phyloP scores from a whole-genome alignment of 2,888 invertebrate genomes.

The Atethmia centrago region DNA sequence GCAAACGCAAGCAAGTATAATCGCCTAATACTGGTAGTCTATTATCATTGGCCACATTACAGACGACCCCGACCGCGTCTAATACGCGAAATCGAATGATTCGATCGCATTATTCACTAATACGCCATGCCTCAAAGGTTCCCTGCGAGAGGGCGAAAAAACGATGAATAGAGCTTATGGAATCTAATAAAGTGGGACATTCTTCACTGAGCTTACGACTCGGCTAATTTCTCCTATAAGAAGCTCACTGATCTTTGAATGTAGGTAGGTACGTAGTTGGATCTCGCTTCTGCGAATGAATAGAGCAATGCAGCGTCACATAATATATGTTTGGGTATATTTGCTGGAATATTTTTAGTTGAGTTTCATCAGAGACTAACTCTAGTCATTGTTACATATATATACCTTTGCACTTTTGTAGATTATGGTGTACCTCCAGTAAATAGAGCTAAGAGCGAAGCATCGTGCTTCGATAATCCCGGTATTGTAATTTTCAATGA shows the following conservation, averaged over 20 bases:
- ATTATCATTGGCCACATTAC: slow-evolving; percentile 87
- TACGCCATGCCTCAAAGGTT: slow-evolving; percentile 84
- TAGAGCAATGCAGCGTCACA: slow-evolving; percentile 11
- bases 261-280: slow-evolving; percentile 2
- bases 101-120: slow-evolving; percentile 88
- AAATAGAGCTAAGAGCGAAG: not conserved
- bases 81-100: slow-evolving; percentile 86
- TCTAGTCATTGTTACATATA: not conserved
- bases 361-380: not conserved
- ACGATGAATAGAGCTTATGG: slow-evolving; percentile 88
- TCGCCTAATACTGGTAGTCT: slow-evolving; percentile 83
- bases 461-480: not conserved
- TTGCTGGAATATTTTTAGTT: slow-evolving; percentile 1
- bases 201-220: slow-evolving; percentile 78
- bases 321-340: not conserved
- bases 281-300: slow-evolving; percentile 38
- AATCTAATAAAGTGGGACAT: slow-evolving; percentile 89
- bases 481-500: not conserved
- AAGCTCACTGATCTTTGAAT: slow-evolving; percentile 56
- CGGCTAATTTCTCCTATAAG: slow-evolving; percentile 79
- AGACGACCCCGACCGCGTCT: slow-evolving; percentile 76
- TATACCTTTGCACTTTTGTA: not conserved
- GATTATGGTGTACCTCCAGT: not conserved
- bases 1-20: slow-evolving; percentile 72
- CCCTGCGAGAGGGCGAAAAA: slow-evolving; percentile 84